Evolutionary conservation across 2,797 vertebrate genomes (phyloP).

Genomic region (Hydrocynus forskahlii): DNA sequence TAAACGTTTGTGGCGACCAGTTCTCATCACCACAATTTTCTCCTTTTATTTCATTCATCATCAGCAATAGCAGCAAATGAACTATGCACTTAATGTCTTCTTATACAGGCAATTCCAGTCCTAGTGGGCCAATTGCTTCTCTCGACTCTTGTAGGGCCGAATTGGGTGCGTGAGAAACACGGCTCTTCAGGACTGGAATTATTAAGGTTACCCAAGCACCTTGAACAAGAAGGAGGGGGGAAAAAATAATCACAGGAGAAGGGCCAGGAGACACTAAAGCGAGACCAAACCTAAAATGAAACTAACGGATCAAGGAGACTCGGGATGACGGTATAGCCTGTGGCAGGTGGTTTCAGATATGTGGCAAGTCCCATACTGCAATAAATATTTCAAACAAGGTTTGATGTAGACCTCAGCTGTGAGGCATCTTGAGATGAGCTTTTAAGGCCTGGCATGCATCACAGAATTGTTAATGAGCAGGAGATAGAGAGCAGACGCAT

Average conservation of each 20-base stretch:
- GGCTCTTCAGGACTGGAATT: neutral
- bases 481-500: neutral
- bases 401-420: slow-evolving; percentile 13
- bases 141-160: neutral
- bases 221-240: neutral
- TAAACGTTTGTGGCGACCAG: neutral
- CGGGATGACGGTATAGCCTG: neutral
- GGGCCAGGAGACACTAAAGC: neutral
- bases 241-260: neutral
- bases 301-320: slow-evolving; percentile 5
- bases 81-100: neutral
- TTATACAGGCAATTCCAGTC: neutral
- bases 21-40: neutral
- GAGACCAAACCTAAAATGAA: neutral
- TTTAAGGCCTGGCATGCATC: slow-evolving; percentile 33
- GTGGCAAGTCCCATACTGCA: neutral
- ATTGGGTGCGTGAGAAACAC: neutral
- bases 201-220: slow-evolving; percentile 3
- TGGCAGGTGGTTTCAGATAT: slow-evolving; percentile 12
- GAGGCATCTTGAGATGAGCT: slow-evolving; percentile 33
- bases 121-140: neutral
- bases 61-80: neutral
- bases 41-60: neutral
- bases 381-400: slow-evolving; percentile 47
- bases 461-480: slow-evolving; percentile 34